Evolutionary conservation across 92 coral and sea anemone genomes (phyloP), one percentile per base, ranked within the genome.

Genomic region (Umimayanthus chanpuru): DNA sequence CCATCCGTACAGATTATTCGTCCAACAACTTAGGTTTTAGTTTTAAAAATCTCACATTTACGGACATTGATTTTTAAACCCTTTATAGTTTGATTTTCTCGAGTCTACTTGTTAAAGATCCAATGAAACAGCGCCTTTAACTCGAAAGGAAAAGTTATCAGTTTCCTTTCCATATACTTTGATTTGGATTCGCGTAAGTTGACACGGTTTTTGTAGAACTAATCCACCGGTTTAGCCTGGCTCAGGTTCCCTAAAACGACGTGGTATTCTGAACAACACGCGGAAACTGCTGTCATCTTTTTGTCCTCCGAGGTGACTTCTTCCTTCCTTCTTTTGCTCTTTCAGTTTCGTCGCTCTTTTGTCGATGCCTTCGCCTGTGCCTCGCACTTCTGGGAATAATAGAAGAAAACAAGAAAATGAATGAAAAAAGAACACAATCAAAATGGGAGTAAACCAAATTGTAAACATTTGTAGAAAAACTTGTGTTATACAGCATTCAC

Each of bases 341-440:
- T 68, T 72, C 77, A 39, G 41, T 41, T 26, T 68, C 87, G 26
- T 23, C 87, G 26, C 78, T 26, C 43, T 83, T 83, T 26, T 83
- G 77, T n/a, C 73, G 86, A 82, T 82, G 77, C 20, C 87, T 83
- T 70, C 87, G 74, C 64, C 87, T 83, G 25, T 68, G 78, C 18
- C 87, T 68, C 28, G 87, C 87, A 83, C 67, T 83, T 44, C 87
- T 83, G 61, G 39, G 15, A 50, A 20, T 14, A 66, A 65, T 64
- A 83, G 50, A 72, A 23, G n/a, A 66, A 80, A 14, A 1, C 15
- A 61, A 61, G 23, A 23, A 61, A 61, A 21, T 61, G 21, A 53
- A 10, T 41, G 23, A 15, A 56, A 56, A 2, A 56, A 9, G 4
- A 20, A 61, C 68, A 61, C 4, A 61, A 61, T 18, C 9, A 18